Conservation (phyloP, 2,888 invertebrate species). For the Tetrapedia diversipes region DNA sequence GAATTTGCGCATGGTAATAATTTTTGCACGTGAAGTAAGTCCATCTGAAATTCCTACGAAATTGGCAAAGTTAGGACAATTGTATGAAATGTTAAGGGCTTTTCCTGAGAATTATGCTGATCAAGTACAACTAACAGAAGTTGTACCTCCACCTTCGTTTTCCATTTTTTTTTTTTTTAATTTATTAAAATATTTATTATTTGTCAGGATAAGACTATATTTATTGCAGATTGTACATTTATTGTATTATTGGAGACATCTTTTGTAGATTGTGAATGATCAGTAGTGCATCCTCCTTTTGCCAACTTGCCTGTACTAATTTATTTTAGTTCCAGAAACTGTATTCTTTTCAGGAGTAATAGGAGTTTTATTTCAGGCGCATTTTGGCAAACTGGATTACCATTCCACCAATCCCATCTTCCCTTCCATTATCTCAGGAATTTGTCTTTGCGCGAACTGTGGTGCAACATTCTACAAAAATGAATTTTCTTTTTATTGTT, state of each 20-base stretch:
- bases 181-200: constrained; percentile 1
- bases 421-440: constrained; percentile 59
- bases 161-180: neutral
- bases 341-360: constrained; percentile 79
- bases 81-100: constrained; percentile 73
- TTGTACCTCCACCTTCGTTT: neutral
- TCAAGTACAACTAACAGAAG: constrained; percentile 46
- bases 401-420: constrained; percentile 43
- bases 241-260: constrained; percentile 11
- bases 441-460: constrained; percentile 65
- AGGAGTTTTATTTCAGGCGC: constrained; percentile 79
- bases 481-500: constrained; percentile 15
- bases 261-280: constrained; percentile 54
- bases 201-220: neutral
- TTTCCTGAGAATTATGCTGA: constrained; percentile 47
- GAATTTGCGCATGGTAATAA: constrained; percentile 11
- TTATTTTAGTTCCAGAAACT: constrained; percentile 79
- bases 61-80: constrained; percentile 60
- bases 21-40: constrained; percentile 61
- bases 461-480: constrained; percentile 60
- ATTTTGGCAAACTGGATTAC: constrained; percentile 75
- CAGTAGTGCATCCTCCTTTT: constrained; percentile 58
- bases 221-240: constrained; percentile 3
- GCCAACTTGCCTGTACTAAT: constrained; percentile 76
- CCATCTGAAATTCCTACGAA: constrained; percentile 49